Evolutionary conservation across 2,888 invertebrate species (phyloP), one percentile per base, ranked within the genome.

Genomic region (Prosopocoilus inquinatus): DNA sequence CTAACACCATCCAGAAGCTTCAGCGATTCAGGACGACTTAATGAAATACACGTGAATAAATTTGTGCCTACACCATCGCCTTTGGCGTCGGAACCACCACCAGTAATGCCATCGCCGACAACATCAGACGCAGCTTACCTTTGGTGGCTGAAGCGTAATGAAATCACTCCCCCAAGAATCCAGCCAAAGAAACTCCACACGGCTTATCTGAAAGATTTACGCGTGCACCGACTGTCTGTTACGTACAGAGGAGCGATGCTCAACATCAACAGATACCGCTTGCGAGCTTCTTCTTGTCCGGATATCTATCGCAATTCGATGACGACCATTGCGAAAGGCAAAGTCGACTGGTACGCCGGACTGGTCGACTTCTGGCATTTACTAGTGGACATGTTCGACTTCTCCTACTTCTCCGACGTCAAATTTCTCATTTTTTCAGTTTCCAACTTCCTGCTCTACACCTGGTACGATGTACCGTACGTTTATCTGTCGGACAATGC

Each of bases 401-500:
- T 91, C 72, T 89, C 90, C 0, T 88, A 91, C 78, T 90, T 93
- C 75, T 77, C 81, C 48, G 90, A 91, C 75, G 82, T 82, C 15
- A 83, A 81, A 62, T 92, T 90, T 78, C 78, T 89, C 28, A 78
- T 91, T 50, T 94, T 95, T 79, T 87, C 91, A 16, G 73, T 94
- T 13, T 94, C 94, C 56, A 95, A 94, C 79, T 92, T 94, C 75
- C 81, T 94, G 15, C 81, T 96, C 61, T 95, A 95, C 80, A 88
- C 91, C 68, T 94, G 94, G 90, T 91, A 91, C 77, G 95, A 96
- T 75, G 91, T 95, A 53, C 94, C 94, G 2, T 96, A 96, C 75
- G 90, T 96, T 64, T 96, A 93, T 79, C 83, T 94, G 63, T 86
- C 90, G 2, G 94, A 95, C 73, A 86, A 87, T 73, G 91, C 89